Percentiles rank a stretch among this genome's conserved stretches.
phyloP scores from a whole-genome alignment of 2,888 invertebrate species.

The Strigamia crassipes region DNA sequence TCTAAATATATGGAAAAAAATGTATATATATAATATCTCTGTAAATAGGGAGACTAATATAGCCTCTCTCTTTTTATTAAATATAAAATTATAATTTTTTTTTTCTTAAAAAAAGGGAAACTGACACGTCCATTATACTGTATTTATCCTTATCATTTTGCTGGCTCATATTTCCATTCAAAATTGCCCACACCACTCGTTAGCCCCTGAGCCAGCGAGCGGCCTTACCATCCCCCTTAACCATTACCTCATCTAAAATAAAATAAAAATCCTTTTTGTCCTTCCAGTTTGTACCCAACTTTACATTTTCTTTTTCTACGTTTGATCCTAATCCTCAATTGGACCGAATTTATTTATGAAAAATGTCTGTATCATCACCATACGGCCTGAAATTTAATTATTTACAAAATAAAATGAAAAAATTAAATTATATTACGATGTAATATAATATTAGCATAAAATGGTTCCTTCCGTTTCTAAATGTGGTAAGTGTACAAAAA shows the following conservation, averaged over 20 bases:
- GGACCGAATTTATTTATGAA: constrained; percentile 28
- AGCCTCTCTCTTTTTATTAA: constrained; percentile 42
- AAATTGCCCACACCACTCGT: constrained; percentile 12
- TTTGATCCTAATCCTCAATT: constrained; percentile 9
- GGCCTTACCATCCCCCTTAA: constrained; percentile 27
- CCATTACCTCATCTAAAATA: neutral
- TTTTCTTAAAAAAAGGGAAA: constrained; percentile 12
- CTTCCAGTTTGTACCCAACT: neutral
- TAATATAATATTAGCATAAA: constrained; percentile 38
- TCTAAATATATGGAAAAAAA: neutral
- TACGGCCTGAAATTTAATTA: constrained; percentile 46
- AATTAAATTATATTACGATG: constrained; percentile 15
- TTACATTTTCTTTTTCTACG: constrained; percentile 6
- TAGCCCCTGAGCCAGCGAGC: constrained; percentile 28
- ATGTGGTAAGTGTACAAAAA: constrained; percentile 46
- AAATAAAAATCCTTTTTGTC: constrained; percentile 13
- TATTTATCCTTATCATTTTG: constrained; percentile 32
- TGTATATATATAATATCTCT: constrained; percentile 30
- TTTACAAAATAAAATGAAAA: constrained; percentile 37
- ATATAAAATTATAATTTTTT: constrained; percentile 26
- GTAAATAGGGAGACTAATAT: constrained; percentile 32
- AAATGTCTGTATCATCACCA: constrained; percentile 47
- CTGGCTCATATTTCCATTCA: constrained; percentile 38
- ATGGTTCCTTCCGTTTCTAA: constrained; percentile 42
- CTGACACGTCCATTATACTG: constrained; percentile 42